Base-by-base conservation (phyloP, 2,888 invertebrate species). In the Pogonocherus hispidulus region DNA sequence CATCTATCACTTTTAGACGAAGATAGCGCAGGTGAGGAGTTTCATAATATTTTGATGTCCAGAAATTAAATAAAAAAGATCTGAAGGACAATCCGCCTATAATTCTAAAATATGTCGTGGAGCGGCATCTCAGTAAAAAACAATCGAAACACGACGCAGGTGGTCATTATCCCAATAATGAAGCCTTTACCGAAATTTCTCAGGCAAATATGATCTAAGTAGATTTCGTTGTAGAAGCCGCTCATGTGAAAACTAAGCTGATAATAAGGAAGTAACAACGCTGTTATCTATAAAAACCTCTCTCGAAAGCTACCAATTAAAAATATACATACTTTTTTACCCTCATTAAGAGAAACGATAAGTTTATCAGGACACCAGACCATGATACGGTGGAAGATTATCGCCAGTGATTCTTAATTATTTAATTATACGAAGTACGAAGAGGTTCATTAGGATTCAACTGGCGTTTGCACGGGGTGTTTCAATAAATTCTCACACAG, bases 301-400 rank as follows among this genome's bases (percentile, higher is more conserved):
- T n/a, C n/a, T n/a, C 18, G 19, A 56, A 22, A 4, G 37, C 6
- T 37, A 20, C 23, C 49, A 22, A 22, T 23, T 23, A 64, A 55
- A 54, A 56, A 37, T 51, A 22, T 23, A 51, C 11, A 23, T n/a
- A 23, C 35, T 22, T 46, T 22, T 49, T 62, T 54, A 27, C 46
- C 49, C 57, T 57, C 63, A 66, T 69, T 69, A 69, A 57, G 66
- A 69, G 60, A 51, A 63, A 69, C 59, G 63, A 63, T 69, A 66
- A 68, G 22, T 51, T 51, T 51, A 49, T 20, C 5, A 20, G 22
- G 11, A n/a, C n/a, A 49, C 6, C 22, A 8, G 23, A 51, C 5
- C 1, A 22, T 6, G 54, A 60, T 66, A 65, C 23, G 14, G 20
- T 22, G 3, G 49, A 14, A n/a, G 23, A 23, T 14, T 6, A 23